A percentile compares a stretch with the other conserved stretches of the same genome.
Evolutionary conservation across 2,888 invertebrate genomes (phyloP).

Genomic region (Cylloceria caligata): DNA sequence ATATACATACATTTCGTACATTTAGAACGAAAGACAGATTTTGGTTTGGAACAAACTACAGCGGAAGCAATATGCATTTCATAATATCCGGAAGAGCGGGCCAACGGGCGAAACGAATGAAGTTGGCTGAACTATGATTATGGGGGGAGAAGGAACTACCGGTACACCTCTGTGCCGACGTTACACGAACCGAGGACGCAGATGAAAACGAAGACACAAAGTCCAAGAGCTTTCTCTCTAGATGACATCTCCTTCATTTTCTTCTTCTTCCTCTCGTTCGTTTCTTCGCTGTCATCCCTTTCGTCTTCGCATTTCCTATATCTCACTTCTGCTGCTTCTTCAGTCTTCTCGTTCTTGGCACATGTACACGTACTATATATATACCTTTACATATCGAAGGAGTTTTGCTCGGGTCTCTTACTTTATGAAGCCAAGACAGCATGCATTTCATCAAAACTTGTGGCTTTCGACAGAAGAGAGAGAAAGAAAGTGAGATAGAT

Average conservation of each 20-base stretch:
- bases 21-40: slow-evolving; percentile 55
- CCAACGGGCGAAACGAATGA: slow-evolving; percentile 66
- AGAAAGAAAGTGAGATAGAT: slow-evolving; percentile 20
- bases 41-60: slow-evolving; percentile 65
- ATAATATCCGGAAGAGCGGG: slow-evolving; percentile 67
- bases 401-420: slow-evolving; percentile 62
- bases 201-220: slow-evolving; percentile 48
- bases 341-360: slow-evolving; percentile 25
- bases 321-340: slow-evolving; percentile 48
- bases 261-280: slow-evolving; percentile 5
- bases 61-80: slow-evolving; percentile 73
- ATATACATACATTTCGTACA: neutral
- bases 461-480: slow-evolving; percentile 64
- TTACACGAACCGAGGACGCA: slow-evolving; percentile 40
- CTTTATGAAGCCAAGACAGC: slow-evolving; percentile 40
- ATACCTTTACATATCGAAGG: slow-evolving; percentile 32
- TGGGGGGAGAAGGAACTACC: slow-evolving; percentile 46
- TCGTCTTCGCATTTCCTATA: slow-evolving; percentile 6
- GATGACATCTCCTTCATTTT: slow-evolving; percentile 15
- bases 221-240: slow-evolving; percentile 30
- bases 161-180: slow-evolving; percentile 35
- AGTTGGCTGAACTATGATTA: slow-evolving; percentile 75
- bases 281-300: slow-evolving; percentile 22
- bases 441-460: slow-evolving; percentile 79
- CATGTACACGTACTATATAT: slow-evolving; percentile 8